These are phyloP conservation scores for Phymorhynchus buccinoides DNA, from an alignment of 1,140 invertebrate genomes.

Conservation along the genomic window DNA sequence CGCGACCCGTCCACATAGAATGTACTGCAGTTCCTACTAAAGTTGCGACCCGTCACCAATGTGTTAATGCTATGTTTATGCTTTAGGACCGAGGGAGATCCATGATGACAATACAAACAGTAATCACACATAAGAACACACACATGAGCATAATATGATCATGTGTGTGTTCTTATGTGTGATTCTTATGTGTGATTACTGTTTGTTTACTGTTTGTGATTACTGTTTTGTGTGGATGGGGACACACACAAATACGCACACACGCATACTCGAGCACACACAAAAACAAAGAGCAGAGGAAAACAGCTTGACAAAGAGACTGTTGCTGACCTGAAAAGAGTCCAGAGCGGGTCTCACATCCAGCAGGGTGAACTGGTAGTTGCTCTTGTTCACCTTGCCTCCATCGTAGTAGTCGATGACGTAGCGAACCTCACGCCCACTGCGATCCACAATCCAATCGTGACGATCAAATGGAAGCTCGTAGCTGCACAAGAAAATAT, in stretches of 20 bases:
- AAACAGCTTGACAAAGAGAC: neutral
- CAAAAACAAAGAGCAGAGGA: neutral
- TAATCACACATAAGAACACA: too few relatives aligned
- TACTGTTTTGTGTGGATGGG: neutral
- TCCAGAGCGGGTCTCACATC: slow-evolving; percentile 99
- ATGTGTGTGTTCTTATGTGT: too few relatives aligned
- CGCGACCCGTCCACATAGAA: too few relatives aligned
- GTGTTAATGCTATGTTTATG: too few relatives aligned
- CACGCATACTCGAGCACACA: neutral
- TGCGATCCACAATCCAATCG: slow-evolving; percentile 99
- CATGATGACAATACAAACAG: too few relatives aligned
- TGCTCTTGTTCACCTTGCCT: slow-evolving; percentile 83
- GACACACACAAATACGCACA: too few relatives aligned
- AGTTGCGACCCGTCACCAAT: too few relatives aligned
- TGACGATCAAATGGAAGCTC: slow-evolving; percentile 99
- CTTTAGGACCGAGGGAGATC: too few relatives aligned
- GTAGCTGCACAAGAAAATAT: slow-evolving; percentile 80
- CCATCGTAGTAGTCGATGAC: slow-evolving; percentile 98
- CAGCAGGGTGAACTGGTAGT: slow-evolving; percentile 90
- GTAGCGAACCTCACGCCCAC: slow-evolving; percentile 90
- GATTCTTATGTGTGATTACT: too few relatives aligned
- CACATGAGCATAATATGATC: too few relatives aligned
- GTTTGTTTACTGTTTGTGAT: neutral
- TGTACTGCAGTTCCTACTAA: too few relatives aligned
- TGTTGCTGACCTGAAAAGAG: slow-evolving; percentile 80